Conservation (phyloP, 2,113 vertebrate genomes). For the Seriola aureovittata region DNA sequence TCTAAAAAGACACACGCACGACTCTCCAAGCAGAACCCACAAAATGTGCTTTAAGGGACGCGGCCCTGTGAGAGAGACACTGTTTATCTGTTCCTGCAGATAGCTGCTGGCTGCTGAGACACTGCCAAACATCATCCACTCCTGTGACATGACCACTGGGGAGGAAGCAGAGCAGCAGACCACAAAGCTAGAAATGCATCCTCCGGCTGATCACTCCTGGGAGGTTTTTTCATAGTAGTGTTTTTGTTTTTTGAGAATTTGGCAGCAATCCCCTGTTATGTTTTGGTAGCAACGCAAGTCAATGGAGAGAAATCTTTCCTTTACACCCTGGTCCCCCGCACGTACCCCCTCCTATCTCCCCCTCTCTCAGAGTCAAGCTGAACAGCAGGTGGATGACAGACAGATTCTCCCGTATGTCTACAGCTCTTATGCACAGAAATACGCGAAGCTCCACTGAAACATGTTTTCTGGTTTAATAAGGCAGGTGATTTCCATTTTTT, state of each 20-base stretch:
- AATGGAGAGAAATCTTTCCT: not conserved
- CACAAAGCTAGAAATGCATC: not conserved
- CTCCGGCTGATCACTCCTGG: not conserved
- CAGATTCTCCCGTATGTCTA: not conserved
- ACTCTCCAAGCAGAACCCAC: not conserved
- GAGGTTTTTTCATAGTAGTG: not conserved
- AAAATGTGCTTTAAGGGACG: not conserved
- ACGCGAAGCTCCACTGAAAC: not conserved
- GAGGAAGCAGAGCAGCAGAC: conserved; percentile 14
- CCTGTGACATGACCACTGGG: conserved; percentile 29
- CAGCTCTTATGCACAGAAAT: not conserved
- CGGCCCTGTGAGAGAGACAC: conserved; percentile 23
- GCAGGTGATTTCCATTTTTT: not conserved
- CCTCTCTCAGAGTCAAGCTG: not conserved
- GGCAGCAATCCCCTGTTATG: not conserved
- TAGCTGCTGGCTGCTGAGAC: conserved; percentile 11
- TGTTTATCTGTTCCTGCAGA: conserved; percentile 35
- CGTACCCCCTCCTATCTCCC: not conserved
- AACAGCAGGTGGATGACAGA: conserved; percentile 11
- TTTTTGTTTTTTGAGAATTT: not conserved
- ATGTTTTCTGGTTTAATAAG: not conserved
- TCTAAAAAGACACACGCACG: conserved; percentile 8
- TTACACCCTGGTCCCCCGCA: not conserved
- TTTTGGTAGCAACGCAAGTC: not conserved
- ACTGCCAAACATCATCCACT: conserved; percentile 11